Percentiles rank a stretch among this genome's conserved stretches.
These are phyloP conservation scores for Minunthozetes semirufus DNA, from an alignment of 2,888 invertebrate species.

Conservation along the genomic window DNA sequence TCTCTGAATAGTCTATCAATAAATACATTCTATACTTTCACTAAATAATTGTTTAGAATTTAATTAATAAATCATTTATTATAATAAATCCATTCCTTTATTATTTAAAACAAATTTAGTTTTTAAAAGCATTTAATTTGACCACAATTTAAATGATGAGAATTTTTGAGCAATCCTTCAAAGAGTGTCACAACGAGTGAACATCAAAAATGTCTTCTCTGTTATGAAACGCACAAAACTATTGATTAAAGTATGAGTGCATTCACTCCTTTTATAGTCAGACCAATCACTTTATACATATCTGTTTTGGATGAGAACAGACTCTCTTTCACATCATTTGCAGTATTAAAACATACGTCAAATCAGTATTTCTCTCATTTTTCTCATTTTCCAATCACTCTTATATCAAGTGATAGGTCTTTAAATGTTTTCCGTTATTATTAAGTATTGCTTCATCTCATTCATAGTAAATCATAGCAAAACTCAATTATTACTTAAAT, in stretches of 20 bases:
- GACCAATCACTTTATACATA: constrained; percentile 16
- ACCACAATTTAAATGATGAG: not conserved
- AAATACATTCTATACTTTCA: not conserved
- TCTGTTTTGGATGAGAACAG: not conserved
- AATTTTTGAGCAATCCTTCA: constrained; percentile 10
- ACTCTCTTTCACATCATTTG: not conserved
- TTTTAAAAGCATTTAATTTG: not conserved
- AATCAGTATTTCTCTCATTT: not conserved
- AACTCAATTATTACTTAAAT: too few relatives aligned
- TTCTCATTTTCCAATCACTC: not conserved
- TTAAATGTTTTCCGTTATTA: too few relatives aligned
- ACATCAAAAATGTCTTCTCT: constrained; percentile 9
- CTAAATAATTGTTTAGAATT: not conserved
- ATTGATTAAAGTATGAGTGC: constrained; percentile 24
- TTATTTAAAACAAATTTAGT: not conserved
- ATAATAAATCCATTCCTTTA: not conserved
- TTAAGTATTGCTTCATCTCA: too few relatives aligned
- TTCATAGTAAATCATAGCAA: too few relatives aligned
- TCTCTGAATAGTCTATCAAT: constrained; percentile 5
- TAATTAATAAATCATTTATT: not conserved
- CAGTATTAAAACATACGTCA: not conserved
- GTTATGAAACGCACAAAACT: not conserved
- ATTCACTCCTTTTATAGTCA: constrained; percentile 25
- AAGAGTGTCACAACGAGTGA: constrained; percentile 1
- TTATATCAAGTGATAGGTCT: too few relatives aligned